Conservation (phyloP, 2,797 vertebrate genomes). For the Hozukius guyotensis region DNA sequence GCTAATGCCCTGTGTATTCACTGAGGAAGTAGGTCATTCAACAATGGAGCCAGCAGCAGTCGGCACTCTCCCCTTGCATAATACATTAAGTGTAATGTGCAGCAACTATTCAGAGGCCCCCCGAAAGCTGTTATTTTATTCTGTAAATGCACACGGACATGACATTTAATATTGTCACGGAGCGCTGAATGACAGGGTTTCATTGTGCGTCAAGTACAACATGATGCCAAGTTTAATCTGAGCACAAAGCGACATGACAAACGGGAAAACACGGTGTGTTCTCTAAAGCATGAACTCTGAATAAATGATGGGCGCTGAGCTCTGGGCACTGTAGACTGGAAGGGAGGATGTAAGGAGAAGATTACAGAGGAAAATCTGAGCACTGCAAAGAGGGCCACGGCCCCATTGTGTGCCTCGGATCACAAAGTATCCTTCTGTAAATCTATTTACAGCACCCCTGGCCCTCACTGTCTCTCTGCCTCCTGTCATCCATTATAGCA, state of each 20-base stretch:
- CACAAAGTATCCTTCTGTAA: slow-evolving; percentile 82
- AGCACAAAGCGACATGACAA: slow-evolving; percentile 89
- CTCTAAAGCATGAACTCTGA: slow-evolving; percentile 87
- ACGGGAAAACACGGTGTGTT: slow-evolving; percentile 87
- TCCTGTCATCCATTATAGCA: slow-evolving; percentile 77
- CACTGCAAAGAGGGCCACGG: slow-evolving; percentile 77
- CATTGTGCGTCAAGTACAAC: slow-evolving; percentile 93
- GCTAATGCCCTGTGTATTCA: slow-evolving; percentile 85
- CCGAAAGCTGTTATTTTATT: slow-evolving; percentile 95
- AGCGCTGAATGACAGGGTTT: slow-evolving; percentile 93
- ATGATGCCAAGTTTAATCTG: slow-evolving; percentile 93
- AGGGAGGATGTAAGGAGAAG: slow-evolving; percentile 73
- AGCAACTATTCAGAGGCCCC: slow-evolving; percentile 87
- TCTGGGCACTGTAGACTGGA: slow-evolving; percentile 78
- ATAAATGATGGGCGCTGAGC: slow-evolving; percentile 90
- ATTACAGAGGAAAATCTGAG: slow-evolving; percentile 82
- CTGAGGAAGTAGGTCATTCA: slow-evolving; percentile 96
- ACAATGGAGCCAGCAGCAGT: slow-evolving; percentile 93
- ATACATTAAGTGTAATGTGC: slow-evolving; percentile 98
- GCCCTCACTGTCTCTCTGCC: slow-evolving; percentile 76
- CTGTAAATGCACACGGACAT: slow-evolving; percentile 96
- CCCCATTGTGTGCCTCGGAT: slow-evolving; percentile 81
- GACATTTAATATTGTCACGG: slow-evolving; percentile 97
- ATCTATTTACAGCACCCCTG: slow-evolving; percentile 82
- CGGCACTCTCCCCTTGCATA: slow-evolving; percentile 95